Percentiles rank a stretch among this genome's conserved stretches.
Evolutionary conservation across 2,113 vertebrate species (phyloP).

Genomic region (Nibea albiflora): DNA sequence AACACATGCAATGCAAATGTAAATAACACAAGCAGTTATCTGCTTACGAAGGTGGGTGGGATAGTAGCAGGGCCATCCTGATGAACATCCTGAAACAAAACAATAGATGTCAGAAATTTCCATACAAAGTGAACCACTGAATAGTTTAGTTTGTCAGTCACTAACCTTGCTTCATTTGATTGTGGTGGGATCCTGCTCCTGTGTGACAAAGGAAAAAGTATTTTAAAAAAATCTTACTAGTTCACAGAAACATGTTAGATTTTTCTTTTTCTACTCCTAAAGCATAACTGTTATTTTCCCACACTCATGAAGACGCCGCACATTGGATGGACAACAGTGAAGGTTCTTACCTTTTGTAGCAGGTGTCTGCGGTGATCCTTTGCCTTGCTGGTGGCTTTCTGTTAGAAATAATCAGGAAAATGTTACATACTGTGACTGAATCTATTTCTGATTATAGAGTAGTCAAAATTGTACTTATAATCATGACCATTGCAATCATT

Average conservation of each 20-base stretch:
- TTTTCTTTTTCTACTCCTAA: too few relatives aligned
- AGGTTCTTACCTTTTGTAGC: not conserved
- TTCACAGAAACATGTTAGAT: too few relatives aligned
- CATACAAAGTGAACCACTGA: not conserved
- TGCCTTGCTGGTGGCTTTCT: constrained; percentile 28
- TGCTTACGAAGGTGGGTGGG: constrained; percentile 26
- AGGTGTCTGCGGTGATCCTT: too few relatives aligned
- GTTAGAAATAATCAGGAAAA: not conserved
- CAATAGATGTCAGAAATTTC: not conserved
- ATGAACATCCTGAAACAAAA: not conserved
- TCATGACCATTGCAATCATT: not conserved
- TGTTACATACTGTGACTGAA: not conserved
- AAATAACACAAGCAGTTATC: not conserved
- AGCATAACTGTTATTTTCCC: too few relatives aligned
- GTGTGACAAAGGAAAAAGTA: too few relatives aligned
- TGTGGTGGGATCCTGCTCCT: too few relatives aligned
- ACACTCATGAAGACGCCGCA: too few relatives aligned
- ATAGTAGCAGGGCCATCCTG: not conserved
- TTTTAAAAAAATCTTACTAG: too few relatives aligned
- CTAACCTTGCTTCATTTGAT: too few relatives aligned
- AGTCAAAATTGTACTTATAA: not conserved
- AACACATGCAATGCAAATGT: not conserved
- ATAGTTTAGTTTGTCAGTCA: too few relatives aligned
- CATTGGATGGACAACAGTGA: not conserved
- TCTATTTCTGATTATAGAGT: not conserved